A percentile compares a stretch with the other conserved stretches of the same genome.
These are phyloP conservation scores for Ganaspis brasiliensis DNA, from an alignment of 2,888 invertebrate species.

Conservation along the genomic window DNA sequence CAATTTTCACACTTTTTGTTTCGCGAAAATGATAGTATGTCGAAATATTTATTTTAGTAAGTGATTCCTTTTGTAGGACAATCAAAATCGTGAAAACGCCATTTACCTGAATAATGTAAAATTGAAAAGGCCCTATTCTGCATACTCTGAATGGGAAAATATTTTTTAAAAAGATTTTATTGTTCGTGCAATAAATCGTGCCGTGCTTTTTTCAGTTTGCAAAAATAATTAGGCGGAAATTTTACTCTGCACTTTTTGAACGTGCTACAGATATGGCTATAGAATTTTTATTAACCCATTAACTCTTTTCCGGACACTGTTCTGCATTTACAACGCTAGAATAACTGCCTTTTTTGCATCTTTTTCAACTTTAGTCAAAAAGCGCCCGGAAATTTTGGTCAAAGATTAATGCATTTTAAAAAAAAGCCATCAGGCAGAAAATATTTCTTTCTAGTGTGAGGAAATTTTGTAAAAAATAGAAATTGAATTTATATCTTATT, in stretches of 20 bases:
- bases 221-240: slow-evolving; percentile 20
- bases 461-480: too few relatives aligned
- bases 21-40: not conserved
- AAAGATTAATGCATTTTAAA: not conserved
- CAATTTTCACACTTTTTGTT: too few relatives aligned
- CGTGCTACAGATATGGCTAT: slow-evolving; percentile 11
- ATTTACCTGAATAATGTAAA: slow-evolving; percentile 4
- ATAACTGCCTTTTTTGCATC: not conserved
- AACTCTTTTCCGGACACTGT: slow-evolving; percentile 18
- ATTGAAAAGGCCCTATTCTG: not conserved
- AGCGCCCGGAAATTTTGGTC: slow-evolving; percentile 1
- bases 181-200: slow-evolving; percentile 6
- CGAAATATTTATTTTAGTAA: not conserved
- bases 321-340: slow-evolving; percentile 12
- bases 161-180: not conserved
- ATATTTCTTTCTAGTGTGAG: too few relatives aligned
- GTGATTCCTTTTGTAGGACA: not conserved
- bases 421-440: not conserved
- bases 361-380: slow-evolving; percentile 3
- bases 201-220: not conserved
- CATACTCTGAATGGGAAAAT: not conserved
- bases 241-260: slow-evolving; percentile 15
- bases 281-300: slow-evolving; percentile 20
- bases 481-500: too few relatives aligned
- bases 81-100: slow-evolving; percentile 6